A percentile compares a stretch with the other conserved stretches of the same genome.
phyloP scores from a whole-genome alignment of 2,888 invertebrate species.

The Lomographa bimaculata region DNA sequence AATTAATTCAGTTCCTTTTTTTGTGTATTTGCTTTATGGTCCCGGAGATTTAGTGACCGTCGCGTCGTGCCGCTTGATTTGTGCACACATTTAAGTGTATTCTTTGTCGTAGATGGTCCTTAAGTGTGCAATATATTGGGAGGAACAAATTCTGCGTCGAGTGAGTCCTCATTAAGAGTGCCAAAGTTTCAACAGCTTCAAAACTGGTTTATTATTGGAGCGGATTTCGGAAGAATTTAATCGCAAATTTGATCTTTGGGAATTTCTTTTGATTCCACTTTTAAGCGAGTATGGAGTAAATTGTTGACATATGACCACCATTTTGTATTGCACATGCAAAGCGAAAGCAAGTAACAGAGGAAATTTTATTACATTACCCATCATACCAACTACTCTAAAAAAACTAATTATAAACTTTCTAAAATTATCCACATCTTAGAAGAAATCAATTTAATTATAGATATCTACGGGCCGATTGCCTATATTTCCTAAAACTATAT shows the following conservation, averaged over 20 bases:
- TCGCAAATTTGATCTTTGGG: constrained; percentile 16
- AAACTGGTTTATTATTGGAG: constrained; percentile 40
- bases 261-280: too few species aligned
- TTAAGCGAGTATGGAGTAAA: too few species aligned
- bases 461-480: too few species aligned
- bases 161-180: constrained; percentile 64
- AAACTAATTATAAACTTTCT: too few species aligned
- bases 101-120: constrained; percentile 65
- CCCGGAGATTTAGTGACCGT: constrained; percentile 67
- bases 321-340: too few species aligned
- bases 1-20: constrained; percentile 72
- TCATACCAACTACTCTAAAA: too few species aligned
- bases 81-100: constrained; percentile 63
- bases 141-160: constrained; percentile 67
- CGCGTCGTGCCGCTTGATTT: constrained; percentile 66
- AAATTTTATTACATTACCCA: too few species aligned
- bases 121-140: constrained; percentile 72
- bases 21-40: constrained; percentile 68
- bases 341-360: too few species aligned
- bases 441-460: too few species aligned
- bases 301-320: too few species aligned
- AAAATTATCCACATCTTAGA: too few species aligned
- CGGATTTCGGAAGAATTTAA: constrained; percentile 14
- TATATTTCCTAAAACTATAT: too few species aligned
- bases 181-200: constrained; percentile 55